A percentile compares a stretch with the other conserved stretches of the same genome.
Conservation (phyloP, 2,113 vertebrate species). For the Murina feae region DNA sequence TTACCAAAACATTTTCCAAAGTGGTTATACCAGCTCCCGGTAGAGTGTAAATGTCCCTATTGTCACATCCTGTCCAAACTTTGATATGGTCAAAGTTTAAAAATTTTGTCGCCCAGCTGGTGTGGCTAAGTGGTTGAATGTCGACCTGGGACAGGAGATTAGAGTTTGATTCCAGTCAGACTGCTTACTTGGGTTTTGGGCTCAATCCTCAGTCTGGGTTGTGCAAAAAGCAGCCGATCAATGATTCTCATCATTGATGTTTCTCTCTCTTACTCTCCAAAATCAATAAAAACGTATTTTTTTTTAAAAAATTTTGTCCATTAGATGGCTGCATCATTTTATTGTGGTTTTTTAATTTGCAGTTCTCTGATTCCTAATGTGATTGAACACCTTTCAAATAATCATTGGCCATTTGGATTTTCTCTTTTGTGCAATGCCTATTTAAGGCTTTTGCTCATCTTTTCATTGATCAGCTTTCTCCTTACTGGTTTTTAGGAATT, state of each 20-base stretch:
- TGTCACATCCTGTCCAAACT: neutral
- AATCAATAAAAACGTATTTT: too few relatives aligned
- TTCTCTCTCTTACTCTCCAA: too few relatives aligned
- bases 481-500: neutral
- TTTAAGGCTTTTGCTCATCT: neutral
- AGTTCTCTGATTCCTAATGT: neutral
- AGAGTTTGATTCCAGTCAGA: too few relatives aligned
- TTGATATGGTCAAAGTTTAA: neutral
- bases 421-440: neutral
- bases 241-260: too few relatives aligned
- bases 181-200: too few relatives aligned
- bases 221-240: too few relatives aligned
- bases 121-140: too few relatives aligned
- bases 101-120: neutral
- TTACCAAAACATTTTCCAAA: neutral
- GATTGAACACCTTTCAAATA: neutral
- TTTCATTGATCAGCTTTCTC: neutral
- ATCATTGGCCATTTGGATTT: neutral
- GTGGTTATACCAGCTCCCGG: neutral
- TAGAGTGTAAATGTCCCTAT: neutral
- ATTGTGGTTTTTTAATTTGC: conserved; percentile 7
- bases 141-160: too few relatives aligned
- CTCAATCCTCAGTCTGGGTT: too few relatives aligned
- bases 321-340: neutral
- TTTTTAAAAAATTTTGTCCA: neutral